These are phyloP conservation scores for Talpa occidentalis DNA, from an alignment of 2,113 vertebrate species.

Conservation along the genomic window DNA sequence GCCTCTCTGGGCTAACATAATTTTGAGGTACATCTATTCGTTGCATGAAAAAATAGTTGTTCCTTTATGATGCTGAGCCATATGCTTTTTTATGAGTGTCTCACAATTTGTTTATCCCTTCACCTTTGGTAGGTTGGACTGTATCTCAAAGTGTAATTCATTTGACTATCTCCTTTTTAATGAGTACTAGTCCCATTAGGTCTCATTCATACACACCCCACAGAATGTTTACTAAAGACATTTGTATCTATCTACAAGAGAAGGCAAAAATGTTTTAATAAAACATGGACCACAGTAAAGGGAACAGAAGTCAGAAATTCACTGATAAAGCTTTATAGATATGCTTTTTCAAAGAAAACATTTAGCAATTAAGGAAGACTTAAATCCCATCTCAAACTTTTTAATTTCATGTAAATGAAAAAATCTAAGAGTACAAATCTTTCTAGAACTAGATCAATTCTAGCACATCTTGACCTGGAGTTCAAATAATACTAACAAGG, in stretches of 20 bases:
- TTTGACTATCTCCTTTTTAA: constrained; percentile 21
- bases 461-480: neutral
- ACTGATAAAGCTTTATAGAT: neutral
- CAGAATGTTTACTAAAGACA: neutral
- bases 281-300: constrained; percentile 23
- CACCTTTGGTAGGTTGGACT: constrained; percentile 39
- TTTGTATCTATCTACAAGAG: neutral
- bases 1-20: neutral
- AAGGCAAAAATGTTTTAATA: neutral
- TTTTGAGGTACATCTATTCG: neutral
- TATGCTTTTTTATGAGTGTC: neutral
- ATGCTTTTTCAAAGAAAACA: neutral
- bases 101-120: neutral
- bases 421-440: neutral
- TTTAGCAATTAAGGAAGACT: constrained; percentile 51
- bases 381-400: neutral
- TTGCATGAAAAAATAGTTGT: neutral
- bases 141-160: neutral
- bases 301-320: neutral
- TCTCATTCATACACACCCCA: neutral
- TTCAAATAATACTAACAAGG: neutral
- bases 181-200: too few species aligned
- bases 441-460: neutral
- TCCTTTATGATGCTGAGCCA: neutral
- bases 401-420: neutral